Percentiles rank a stretch among this genome's conserved stretches.
These are phyloP conservation scores for Bombyx huttoni DNA, from an alignment of 2,888 invertebrate species.

Conservation along the genomic window DNA sequence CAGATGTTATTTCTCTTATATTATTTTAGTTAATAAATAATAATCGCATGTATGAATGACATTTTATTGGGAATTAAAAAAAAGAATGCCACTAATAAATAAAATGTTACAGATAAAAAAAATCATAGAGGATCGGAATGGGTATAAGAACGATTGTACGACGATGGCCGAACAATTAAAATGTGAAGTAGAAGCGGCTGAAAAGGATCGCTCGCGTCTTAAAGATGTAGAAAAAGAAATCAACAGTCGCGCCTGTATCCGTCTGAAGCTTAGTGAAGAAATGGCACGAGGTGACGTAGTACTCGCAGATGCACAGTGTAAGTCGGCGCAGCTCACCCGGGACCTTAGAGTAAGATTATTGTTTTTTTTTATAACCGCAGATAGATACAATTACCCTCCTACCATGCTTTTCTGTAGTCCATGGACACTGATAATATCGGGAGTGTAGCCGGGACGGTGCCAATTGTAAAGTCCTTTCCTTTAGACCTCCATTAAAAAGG, in stretches of 20 bases:
- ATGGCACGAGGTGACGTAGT: slow-evolving; percentile 23
- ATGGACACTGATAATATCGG: no score
- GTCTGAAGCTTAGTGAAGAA: slow-evolving; percentile 30
- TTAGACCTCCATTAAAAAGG: no score
- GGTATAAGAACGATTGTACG: slow-evolving; percentile 22
- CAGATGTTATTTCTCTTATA: no score
- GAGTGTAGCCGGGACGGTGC: no score
- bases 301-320: slow-evolving; percentile 36
- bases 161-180: slow-evolving; percentile 21
- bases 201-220: slow-evolving; percentile 21
- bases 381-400: no score
- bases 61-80: not conserved
- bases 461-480: no score
- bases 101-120: slow-evolving; percentile 29
- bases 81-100: not conserved
- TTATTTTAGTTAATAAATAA: not conserved
- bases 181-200: slow-evolving; percentile 17
- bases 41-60: not conserved
- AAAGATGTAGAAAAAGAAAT: slow-evolving; percentile 28
- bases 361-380: no score
- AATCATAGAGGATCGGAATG: slow-evolving; percentile 34
- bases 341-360: slow-evolving; percentile 32
- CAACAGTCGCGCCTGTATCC: slow-evolving; percentile 27
- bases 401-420: no score
- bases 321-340: slow-evolving; percentile 35